A percentile compares a stretch with the other conserved stretches of the same genome.
Conservation (phyloP, 1,140 invertebrate species). For the Drosophila funebris region DNA sequence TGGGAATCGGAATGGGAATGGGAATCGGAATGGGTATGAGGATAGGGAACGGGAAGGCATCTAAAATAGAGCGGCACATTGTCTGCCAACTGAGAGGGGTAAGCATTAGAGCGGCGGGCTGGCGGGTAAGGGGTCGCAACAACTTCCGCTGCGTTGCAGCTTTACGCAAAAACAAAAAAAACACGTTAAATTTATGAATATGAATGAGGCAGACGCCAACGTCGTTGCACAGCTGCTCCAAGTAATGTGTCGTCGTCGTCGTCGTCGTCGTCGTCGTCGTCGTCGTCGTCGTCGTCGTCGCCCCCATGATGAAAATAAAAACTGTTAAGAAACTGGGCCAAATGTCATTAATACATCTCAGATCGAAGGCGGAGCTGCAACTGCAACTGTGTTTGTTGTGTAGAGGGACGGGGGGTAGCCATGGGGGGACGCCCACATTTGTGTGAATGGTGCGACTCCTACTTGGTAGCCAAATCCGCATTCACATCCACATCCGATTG, state of each 20-base stretch:
- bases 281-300: slow-evolving; percentile 10
- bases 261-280: slow-evolving; percentile 24
- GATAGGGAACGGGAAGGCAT: slow-evolving; percentile 41
- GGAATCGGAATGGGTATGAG: slow-evolving; percentile 1
- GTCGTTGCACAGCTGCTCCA: slow-evolving; percentile 29
- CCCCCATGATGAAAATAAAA: slow-evolving; percentile 41
- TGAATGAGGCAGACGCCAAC: slow-evolving; percentile 63
- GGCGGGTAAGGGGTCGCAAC: slow-evolving; percentile 25
- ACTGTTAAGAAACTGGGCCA: slow-evolving; percentile 65
- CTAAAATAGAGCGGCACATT: slow-evolving; percentile 78
- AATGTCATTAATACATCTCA: slow-evolving; percentile 80
- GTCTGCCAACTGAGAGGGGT: slow-evolving; percentile 42
- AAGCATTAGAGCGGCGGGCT: background rate
- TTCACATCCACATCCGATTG: slow-evolving; percentile 69
- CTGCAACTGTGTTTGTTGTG: slow-evolving; percentile 14
- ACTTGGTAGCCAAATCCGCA: slow-evolving; percentile 53
- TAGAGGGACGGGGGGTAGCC: background rate
- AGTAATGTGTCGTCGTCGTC: slow-evolving; percentile 13
- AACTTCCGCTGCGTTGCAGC: slow-evolving; percentile 60
- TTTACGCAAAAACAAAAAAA: slow-evolving; percentile 70
- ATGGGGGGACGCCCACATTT: slow-evolving; percentile 24
- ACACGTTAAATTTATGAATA: slow-evolving; percentile 77
- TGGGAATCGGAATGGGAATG: background rate
- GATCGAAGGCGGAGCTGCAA: slow-evolving; percentile 56
- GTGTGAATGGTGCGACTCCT: slow-evolving; percentile 41